These are phyloP conservation scores for Caradrina clavipalpis DNA, from an alignment of 2,888 invertebrate genomes.

Conservation along the genomic window DNA sequence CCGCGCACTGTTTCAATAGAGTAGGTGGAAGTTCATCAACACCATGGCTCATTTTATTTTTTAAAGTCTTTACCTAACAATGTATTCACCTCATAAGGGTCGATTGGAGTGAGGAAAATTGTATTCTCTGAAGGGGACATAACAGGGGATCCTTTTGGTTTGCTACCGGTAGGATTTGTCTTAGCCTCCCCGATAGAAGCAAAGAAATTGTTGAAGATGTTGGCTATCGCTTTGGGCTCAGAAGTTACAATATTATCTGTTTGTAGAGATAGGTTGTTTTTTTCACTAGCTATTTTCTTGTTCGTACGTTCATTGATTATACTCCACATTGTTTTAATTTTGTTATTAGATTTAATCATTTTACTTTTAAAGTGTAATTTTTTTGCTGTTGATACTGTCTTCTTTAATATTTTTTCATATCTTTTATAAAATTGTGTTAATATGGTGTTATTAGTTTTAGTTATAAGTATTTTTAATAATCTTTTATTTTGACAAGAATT, in stretches of 20 bases:
- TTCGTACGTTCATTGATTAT: too few relatives aligned
- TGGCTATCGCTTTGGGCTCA: slow-evolving; percentile 3
- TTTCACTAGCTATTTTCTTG: too few relatives aligned
- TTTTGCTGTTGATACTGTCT: too few relatives aligned
- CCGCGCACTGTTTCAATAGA: too few relatives aligned
- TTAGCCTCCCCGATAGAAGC: slow-evolving; percentile 2
- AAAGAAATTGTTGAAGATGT: slow-evolving; percentile 9
- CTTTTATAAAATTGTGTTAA: too few relatives aligned
- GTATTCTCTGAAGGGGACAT: not conserved
- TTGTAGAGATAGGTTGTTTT: slow-evolving; percentile 1
- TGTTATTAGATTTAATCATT: too few relatives aligned
- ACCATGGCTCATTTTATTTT: not conserved
- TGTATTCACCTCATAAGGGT: not conserved
- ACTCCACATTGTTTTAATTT: too few relatives aligned
- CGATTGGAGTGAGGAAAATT: slow-evolving; percentile 1
- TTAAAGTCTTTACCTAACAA: too few relatives aligned
- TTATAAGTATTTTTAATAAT: too few relatives aligned
- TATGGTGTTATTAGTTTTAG: not conserved
- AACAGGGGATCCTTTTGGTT: not conserved
- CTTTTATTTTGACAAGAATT: too few relatives aligned
- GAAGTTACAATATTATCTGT: slow-evolving; percentile 3
- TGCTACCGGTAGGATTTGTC: not conserved
- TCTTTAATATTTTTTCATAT: too few relatives aligned
- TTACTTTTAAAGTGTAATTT: too few relatives aligned
- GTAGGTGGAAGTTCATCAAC: slow-evolving; percentile 6